These are phyloP conservation scores for Gavialis gangeticus DNA, from an alignment of 2,113 vertebrate species.

Conservation along the genomic window DNA sequence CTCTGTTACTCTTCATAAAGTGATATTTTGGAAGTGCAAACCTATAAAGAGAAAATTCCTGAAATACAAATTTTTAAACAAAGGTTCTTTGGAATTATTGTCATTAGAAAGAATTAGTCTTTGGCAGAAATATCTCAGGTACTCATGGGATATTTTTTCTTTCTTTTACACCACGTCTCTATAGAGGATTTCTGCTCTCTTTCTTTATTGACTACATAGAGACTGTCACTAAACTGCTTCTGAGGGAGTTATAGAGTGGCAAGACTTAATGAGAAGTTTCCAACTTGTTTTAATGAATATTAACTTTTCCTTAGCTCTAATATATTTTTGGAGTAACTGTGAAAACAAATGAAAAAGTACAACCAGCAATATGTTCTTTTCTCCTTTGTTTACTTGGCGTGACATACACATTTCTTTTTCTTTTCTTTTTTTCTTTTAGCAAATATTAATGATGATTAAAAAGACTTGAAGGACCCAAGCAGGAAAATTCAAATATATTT, in stretches of 20 bases:
- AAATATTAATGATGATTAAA: neutral
- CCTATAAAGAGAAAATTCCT: fast-evolving
- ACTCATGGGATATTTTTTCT: neutral
- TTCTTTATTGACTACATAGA: neutral
- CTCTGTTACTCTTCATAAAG: neutral
- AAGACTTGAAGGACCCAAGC: neutral
- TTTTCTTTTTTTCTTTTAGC: neutral
- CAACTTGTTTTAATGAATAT: neutral
- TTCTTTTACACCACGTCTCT: neutral
- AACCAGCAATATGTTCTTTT: neutral
- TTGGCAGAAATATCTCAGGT: neutral
- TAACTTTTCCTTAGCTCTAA: neutral
- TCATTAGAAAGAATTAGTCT: neutral
- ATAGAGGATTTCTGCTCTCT: neutral
- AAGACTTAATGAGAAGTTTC: neutral
- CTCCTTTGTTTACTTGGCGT: neutral
- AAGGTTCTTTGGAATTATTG: neutral
- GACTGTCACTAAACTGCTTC: neutral
- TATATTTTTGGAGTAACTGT: neutral
- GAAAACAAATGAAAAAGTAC: neutral
- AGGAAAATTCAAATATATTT: neutral
- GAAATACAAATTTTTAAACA: neutral
- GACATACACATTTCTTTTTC: neutral
- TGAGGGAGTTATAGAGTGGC: neutral
- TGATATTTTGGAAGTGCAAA: fast-evolving